These are phyloP conservation scores for Cochlearius cochlearius DNA, from an alignment of 2,113 vertebrate genomes.

Conservation along the genomic window DNA sequence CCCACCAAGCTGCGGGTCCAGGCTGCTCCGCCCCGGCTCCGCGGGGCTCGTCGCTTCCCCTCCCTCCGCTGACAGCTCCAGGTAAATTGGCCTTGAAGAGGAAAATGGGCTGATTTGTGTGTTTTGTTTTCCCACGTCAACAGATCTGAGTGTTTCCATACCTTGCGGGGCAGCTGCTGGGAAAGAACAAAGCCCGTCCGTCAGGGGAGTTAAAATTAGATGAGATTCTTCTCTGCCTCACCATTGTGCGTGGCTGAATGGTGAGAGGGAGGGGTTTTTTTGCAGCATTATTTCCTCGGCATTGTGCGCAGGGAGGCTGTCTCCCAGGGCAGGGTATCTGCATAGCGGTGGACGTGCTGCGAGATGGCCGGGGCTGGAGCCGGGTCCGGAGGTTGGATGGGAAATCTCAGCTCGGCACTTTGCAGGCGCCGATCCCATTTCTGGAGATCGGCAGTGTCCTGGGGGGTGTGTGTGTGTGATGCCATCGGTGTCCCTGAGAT, in stretches of 20 bases:
- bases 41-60: not conserved
- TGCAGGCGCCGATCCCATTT: not conserved
- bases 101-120: conserved; percentile 43
- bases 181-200: conserved; percentile 29
- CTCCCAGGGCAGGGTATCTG: not conserved
- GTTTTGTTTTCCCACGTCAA: conserved; percentile 49
- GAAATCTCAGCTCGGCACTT: not conserved
- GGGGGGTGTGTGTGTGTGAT: not conserved
- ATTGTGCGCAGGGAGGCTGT: not conserved
- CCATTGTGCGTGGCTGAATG: not conserved
- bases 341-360: not conserved
- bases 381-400: not conserved
- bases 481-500: not conserved
- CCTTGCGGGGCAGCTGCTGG: conserved; percentile 46
- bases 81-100: conserved; percentile 43
- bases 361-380: fast-evolving
- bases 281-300: not conserved
- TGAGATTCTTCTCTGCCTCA: not conserved
- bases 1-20: not conserved
- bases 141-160: conserved; percentile 41
- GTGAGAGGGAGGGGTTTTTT: not conserved
- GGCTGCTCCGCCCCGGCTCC: not conserved
- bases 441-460: fast-evolving
- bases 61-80: not conserved
- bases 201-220: conserved; percentile 52